Conservation (phyloP, 2,888 invertebrate genomes). For the Caenorhabditis drosophilae region DNA sequence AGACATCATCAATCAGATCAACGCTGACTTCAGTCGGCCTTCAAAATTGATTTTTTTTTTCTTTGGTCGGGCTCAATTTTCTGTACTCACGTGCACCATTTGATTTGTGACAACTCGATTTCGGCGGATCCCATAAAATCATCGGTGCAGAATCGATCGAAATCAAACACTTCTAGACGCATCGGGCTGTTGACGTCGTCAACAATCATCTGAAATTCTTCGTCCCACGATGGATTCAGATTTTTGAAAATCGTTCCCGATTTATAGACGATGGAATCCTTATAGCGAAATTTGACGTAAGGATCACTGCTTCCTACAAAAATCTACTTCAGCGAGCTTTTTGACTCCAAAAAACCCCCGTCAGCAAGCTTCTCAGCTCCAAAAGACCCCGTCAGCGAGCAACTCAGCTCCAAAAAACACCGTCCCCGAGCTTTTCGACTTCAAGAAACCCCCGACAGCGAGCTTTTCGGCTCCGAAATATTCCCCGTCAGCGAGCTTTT, state of each 20-base stretch:
- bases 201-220: constrained; percentile 87
- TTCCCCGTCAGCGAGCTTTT: too few species aligned
- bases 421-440: too few species aligned
- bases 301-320: constrained; percentile 66
- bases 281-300: constrained; percentile 67
- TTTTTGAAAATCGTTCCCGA: constrained; percentile 91
- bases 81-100: constrained; percentile 55
- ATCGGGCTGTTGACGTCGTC: constrained; percentile 86
- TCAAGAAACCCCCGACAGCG: too few species aligned
- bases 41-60: constrained; percentile 26
- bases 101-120: constrained; percentile 76
- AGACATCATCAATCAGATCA: constrained; percentile 79
- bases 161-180: constrained; percentile 91
- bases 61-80: background rate
- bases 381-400: too few species aligned
- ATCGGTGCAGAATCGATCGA: constrained; percentile 89
- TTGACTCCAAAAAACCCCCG: too few species aligned
- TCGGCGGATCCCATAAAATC: constrained; percentile 94
- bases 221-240: constrained; percentile 97
- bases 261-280: constrained; percentile 82
- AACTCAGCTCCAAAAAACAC: too few species aligned
- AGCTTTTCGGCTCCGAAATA: too few species aligned
- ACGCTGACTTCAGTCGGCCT: constrained; percentile 79
- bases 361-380: too few species aligned
- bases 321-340: too few species aligned